Base-by-base conservation (phyloP, 2,113 vertebrate genomes). In the Oreochromis tanganicae region DNA sequence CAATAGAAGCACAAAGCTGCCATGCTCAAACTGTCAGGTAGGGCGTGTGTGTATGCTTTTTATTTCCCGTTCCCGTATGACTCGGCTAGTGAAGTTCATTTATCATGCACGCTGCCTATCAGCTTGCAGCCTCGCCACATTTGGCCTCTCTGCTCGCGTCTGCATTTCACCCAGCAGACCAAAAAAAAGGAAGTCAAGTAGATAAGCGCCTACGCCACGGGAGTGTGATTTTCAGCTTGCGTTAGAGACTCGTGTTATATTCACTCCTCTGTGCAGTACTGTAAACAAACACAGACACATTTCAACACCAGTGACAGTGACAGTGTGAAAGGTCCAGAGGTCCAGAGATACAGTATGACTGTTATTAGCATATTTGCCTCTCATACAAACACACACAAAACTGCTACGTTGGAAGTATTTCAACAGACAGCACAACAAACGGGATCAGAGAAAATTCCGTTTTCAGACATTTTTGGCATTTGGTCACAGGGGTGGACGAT, bases 51-150 rank as follows among this genome's bases (percentile, higher is more conserved):
- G 36, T 66, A 41, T 80, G 59, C 46, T 56, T 90, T 90, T 82
- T 85, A 85, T 84, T 87, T 85, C 85, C 38, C 46, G 17, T 78
- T 93, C 83, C 61, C 38, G 59, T 57, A 46, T 83, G 87, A 86
- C 68, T 84, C 3, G 36, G 54, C 83, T 87, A 81, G 85, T 73
- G 55, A 83, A 87, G 86, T 94, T 88, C 63, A 91, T 93, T 93
- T 68, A 91, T 95, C 89, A 95, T 82, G 85, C 85, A 83, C 48
- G 80, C 79, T 73, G 29, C 59, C 52, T 57, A 88, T 90, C 71
- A 88, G 56, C 86, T 57, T 32, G 82, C 85, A 87, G 88, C 36
- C 17, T 88, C n/a, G 11, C 54, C 29, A 17, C 82, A 57, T 83
- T 89, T 87, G 82, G 81, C 88, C 68, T 86, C 73, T 81, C 50